These are phyloP conservation scores for Leucopsar rothschildi DNA, from an alignment of 2,113 vertebrate species.

Conservation along the genomic window DNA sequence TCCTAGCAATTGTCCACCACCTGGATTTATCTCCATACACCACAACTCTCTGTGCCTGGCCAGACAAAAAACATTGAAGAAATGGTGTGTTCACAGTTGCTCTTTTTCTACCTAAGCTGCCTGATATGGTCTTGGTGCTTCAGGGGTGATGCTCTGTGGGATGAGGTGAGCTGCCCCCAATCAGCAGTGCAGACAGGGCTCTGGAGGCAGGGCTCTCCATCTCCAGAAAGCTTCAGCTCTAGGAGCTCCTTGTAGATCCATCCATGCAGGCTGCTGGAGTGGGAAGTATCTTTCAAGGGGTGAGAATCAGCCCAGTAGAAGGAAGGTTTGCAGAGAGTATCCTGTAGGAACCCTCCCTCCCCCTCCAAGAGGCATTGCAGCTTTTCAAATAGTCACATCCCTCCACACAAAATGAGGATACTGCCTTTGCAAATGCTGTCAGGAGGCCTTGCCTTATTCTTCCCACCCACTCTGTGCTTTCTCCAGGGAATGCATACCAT, in stretches of 20 bases:
- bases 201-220: not conserved
- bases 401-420: not conserved
- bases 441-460: not conserved
- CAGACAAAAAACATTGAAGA: not conserved
- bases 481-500: fast-evolving
- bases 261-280: not conserved
- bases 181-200: not conserved
- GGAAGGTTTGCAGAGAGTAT: not conserved
- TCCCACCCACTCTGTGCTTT: not conserved
- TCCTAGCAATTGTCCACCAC: fast-evolving
- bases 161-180: not conserved
- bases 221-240: not conserved
- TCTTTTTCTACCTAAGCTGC: not conserved
- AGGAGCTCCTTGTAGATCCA: not conserved
- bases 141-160: not conserved
- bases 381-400: not conserved
- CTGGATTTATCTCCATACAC: not conserved
- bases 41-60: too few relatives aligned
- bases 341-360: not conserved
- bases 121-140: fast-evolving
- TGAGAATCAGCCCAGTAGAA: not conserved
- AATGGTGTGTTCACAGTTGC: not conserved
- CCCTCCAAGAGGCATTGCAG: not conserved
- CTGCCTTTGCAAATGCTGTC: not conserved
- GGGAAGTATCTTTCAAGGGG: not conserved